Evolutionary conservation across 2,888 invertebrate genomes (phyloP).

Genomic region (Uloborus plumipes): DNA sequence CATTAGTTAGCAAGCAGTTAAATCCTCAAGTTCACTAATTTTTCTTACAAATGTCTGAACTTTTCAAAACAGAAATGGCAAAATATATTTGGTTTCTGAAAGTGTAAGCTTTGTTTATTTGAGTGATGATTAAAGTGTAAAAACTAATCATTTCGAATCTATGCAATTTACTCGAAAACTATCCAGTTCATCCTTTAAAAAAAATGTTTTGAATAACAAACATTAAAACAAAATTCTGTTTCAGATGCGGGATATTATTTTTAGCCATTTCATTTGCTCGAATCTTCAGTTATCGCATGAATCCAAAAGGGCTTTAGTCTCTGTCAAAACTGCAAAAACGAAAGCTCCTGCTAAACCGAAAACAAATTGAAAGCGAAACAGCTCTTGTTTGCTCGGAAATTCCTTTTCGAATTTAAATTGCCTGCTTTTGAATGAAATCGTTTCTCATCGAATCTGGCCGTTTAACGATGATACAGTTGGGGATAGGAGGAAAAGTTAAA

Average conservation of each 20-base stretch:
- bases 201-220: background rate
- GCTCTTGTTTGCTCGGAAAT: background rate
- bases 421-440: slow-evolving; percentile 17
- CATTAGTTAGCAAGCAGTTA: no score
- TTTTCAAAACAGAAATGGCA: no score
- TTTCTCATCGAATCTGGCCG: background rate
- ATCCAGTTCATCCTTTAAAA: background rate
- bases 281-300: background rate
- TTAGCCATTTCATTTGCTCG: background rate
- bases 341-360: background rate
- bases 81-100: no score
- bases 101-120: no score
- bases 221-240: background rate
- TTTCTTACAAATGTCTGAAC: no score
- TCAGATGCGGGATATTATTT: slow-evolving; percentile 3
- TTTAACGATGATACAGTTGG: no score
- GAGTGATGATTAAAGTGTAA: background rate
- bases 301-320: background rate
- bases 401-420: slow-evolving; percentile 42
- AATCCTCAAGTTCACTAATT: no score
- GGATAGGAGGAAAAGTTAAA: no score
- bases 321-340: background rate
- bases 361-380: slow-evolving; percentile 5
- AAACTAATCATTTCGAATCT: background rate
- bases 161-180: background rate